Evolutionary conservation across 2,797 vertebrate genomes (phyloP).

Genomic region (Emys orbicularis): DNA sequence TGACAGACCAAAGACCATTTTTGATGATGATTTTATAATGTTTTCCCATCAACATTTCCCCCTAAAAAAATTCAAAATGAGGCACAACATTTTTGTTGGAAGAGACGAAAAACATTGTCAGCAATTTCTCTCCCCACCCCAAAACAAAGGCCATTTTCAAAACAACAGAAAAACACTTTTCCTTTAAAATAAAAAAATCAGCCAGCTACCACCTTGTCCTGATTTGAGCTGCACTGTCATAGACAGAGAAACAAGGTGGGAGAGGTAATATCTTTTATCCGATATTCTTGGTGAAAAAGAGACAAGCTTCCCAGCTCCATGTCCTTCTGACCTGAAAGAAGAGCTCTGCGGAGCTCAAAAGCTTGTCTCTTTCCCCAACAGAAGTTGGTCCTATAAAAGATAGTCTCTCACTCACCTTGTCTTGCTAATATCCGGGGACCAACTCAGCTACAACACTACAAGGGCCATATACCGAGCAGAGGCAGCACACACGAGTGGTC

Average conservation of each 20-base stretch:
- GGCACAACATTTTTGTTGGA: not conserved
- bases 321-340: not conserved
- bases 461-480: not conserved
- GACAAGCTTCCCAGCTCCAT: not conserved
- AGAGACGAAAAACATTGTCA: not conserved
- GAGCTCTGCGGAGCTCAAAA: not conserved
- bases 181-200: too few species aligned
- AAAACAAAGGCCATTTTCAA: not conserved
- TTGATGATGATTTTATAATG: fast-evolving
- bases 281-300: not conserved
- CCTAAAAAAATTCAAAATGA: fast-evolving
- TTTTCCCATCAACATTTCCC: not conserved
- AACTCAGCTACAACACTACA: not conserved
- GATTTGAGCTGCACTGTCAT: not conserved
- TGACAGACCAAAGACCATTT: fast-evolving
- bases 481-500: not conserved
- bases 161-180: too few species aligned
- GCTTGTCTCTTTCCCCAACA: not conserved
- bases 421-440: not conserved
- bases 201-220: not conserved
- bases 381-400: not conserved
- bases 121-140: not conserved
- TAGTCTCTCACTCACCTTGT: not conserved
- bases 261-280: not conserved
- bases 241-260: not conserved